Evolutionary conservation across 1,140 invertebrate species (phyloP).

Genomic region (Drosophila melanogaster): DNA sequence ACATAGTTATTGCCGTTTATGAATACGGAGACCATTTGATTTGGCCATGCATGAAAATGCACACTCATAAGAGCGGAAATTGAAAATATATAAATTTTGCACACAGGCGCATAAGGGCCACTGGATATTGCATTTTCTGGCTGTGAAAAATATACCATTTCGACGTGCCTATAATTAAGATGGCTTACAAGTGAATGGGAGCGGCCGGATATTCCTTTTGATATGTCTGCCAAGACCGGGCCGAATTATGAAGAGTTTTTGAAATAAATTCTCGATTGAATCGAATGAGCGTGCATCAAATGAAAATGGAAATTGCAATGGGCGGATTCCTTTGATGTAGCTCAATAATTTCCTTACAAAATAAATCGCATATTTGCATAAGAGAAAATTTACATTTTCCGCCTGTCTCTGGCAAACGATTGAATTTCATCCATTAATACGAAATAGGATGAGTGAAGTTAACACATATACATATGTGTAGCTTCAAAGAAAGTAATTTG

Average conservation of each 20-base stretch:
- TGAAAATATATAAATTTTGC: conserved; percentile 76
- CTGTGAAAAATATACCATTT: conserved; percentile 15
- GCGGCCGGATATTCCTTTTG: conserved; percentile 2
- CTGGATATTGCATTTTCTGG: conserved; percentile 62
- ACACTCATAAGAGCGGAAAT: conserved; percentile 74
- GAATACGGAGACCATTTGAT: conserved; percentile 60
- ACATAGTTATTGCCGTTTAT: conserved; percentile 69
- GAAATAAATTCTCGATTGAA: conserved; percentile 24
- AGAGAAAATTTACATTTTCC: conserved; percentile 37
- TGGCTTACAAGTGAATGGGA: conserved; percentile 22
- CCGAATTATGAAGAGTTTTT: conserved; percentile 11
- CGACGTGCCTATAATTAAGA: conserved; percentile 46
- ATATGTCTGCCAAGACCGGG: conserved; percentile 13
- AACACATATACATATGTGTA: background rate
- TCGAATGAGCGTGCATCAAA: conserved; percentile 14
- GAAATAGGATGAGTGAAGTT: no score
- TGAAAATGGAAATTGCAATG: conserved; percentile 26
- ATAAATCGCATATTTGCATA: conserved; percentile 28
- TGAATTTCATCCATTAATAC: conserved; percentile 25
- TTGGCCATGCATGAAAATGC: conserved; percentile 76
- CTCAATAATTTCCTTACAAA: conserved; percentile 20
- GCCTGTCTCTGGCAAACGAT: background rate
- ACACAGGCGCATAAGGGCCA: conserved; percentile 29
- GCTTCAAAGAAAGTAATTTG: conserved; percentile 15
- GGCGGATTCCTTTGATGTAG: conserved; percentile 28